phyloP scores from a whole-genome alignment of 2,113 vertebrate species.

The Glaucomys volans region DNA sequence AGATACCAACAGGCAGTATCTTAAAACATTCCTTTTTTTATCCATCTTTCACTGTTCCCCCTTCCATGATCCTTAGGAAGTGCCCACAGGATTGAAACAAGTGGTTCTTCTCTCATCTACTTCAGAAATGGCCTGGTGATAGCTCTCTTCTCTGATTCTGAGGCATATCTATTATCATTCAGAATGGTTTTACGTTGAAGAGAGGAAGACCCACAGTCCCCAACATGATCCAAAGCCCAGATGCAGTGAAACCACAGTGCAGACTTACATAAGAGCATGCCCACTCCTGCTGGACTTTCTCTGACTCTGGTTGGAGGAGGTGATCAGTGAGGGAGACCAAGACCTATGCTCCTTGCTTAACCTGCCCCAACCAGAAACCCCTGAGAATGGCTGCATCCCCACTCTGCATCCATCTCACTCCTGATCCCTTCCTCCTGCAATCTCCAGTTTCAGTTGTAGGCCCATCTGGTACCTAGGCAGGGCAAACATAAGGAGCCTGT shows the following conservation, averaged over 20 bases:
- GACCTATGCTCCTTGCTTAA: neutral
- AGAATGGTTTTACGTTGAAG: neutral
- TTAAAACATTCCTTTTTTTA: neutral
- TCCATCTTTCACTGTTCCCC: neutral
- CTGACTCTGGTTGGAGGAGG: neutral
- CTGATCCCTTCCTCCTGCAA: neutral
- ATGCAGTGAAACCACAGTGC: neutral
- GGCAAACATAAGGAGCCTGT: neutral
- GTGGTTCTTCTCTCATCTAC: neutral
- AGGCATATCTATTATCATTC: neutral
- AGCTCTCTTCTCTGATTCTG: neutral
- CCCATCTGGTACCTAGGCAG: neutral
- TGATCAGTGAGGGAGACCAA: neutral
- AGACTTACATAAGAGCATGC: neutral
- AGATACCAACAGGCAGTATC: neutral
- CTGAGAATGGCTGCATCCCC: neutral
- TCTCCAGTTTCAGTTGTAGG: neutral
- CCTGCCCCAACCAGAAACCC: neutral
- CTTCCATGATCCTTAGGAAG: neutral
- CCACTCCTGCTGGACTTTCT: neutral
- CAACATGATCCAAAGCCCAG: neutral
- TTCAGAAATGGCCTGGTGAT: neutral
- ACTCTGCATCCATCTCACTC: neutral
- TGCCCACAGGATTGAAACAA: neutral
- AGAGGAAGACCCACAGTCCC: neutral